These are phyloP conservation scores for Porites divaricata DNA, from an alignment of 92 coral and sea anemone genomes.

Conservation along the genomic window DNA sequence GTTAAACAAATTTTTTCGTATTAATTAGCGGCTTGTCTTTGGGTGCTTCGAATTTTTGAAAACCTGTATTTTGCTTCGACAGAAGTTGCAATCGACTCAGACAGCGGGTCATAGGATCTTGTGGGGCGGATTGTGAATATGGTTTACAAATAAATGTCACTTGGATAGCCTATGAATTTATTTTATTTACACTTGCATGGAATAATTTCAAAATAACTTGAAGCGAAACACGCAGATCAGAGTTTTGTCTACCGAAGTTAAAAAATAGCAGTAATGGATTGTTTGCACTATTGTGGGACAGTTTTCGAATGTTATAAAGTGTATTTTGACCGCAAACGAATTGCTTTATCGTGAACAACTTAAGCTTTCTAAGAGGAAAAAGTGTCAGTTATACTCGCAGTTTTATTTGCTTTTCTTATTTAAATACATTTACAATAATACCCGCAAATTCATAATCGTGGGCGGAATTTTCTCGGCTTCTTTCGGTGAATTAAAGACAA, in stretches of 20 bases:
- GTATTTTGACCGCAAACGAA: background rate
- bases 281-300: background rate
- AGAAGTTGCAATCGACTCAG: background rate
- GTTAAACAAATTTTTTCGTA: background rate
- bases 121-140: background rate
- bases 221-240: background rate
- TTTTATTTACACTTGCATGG: background rate
- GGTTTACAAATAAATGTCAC: background rate
- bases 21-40: background rate
- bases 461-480: conserved; percentile 37
- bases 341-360: background rate
- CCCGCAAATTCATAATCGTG: conserved; percentile 17
- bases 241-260: background rate
- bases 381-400: background rate
- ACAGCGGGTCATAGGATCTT: conserved; percentile 6
- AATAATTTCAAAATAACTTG: background rate
- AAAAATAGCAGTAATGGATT: background rate
- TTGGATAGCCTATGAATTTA: background rate
- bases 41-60: background rate
- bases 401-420: conserved; percentile 1
- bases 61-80: background rate
- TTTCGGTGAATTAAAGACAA: conserved; percentile 17
- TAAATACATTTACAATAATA: background rate
- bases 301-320: background rate
- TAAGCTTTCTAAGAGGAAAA: background rate